Evolutionary conservation across 64 coral and sea anemone genomes (phyloP), one percentile per base, ranked within the genome.

Genomic region (Montipora foliosa): DNA sequence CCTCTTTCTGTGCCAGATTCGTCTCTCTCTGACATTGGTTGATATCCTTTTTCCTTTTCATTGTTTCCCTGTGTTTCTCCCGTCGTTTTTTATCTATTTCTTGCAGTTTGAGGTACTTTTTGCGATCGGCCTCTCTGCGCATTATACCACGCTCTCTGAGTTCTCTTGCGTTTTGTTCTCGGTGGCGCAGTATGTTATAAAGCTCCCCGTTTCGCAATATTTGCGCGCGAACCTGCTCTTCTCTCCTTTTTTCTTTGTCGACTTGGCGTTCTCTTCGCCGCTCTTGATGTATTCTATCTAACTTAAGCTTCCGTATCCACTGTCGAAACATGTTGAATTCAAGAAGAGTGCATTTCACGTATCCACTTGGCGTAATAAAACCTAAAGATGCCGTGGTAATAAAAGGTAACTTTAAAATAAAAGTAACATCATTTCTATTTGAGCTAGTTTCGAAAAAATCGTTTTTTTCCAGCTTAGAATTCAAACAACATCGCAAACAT

Each of bases 241-340:
- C 89, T 49, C 87, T 94, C 49, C 86, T 86, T 0, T 76, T n/a
- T 46, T 89, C 89, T 47, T 82, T 80, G 19, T 96, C 89, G 44
- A 94, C 77, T 16, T 80, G 60, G 9, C 91, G 87, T 47, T 89
- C 6, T 5, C 58, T 20, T 76, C 89, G 83, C 4, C 75, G 70
- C 45, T 76, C 77, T 60, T 91, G 95, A 72, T 94, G 84, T 9
- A 99, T 21, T 37, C 87, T 92, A 79, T 96, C 94, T 47, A 99
- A 81, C 52, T 99, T 99, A 0, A 99, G 72, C 70, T 94, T 99
- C 21, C 97, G 89, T 9, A 99, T 91, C 98, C 98, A 96, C 17
- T 94, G 77, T 3, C 98, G 89, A 73, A 94, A 96, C 46, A 87
- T 90, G 53, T 99, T 99, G 89, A 99, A 99, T 67, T 99, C 98